Evolutionary conservation across 2,888 invertebrate genomes (phyloP).

Genomic region (Priocnemis perturbator): DNA sequence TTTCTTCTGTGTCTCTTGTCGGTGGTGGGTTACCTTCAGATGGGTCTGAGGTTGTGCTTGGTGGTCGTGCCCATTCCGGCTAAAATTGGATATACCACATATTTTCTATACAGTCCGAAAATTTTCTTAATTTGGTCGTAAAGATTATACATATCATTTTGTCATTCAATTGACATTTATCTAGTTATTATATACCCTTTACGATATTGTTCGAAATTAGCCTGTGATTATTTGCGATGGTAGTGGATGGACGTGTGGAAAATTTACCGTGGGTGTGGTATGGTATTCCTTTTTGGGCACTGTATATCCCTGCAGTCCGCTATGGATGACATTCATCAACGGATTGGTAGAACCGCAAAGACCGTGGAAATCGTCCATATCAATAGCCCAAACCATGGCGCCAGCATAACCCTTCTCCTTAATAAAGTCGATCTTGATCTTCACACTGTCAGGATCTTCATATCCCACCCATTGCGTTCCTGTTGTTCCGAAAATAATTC

Average conservation of each 20-base stretch:
- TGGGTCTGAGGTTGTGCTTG: slow-evolving; percentile 79
- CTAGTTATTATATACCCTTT: neutral
- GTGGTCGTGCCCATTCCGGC: slow-evolving; percentile 90
- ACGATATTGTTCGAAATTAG: no score
- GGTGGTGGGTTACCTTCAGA: slow-evolving; percentile 48
- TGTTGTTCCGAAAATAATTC: slow-evolving; percentile 45
- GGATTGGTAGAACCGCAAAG: slow-evolving; percentile 87
- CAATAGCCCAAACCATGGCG: slow-evolving; percentile 95
- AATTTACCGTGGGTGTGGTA: slow-evolving; percentile 79
- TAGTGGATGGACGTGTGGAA: neutral
- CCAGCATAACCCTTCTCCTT: slow-evolving; percentile 89
- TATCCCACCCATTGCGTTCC: slow-evolving; percentile 94
- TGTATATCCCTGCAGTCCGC: slow-evolving; percentile 80
- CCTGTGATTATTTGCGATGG: no score
- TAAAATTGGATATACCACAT: slow-evolving; percentile 64
- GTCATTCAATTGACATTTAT: no score
- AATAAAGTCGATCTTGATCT: slow-evolving; percentile 93
- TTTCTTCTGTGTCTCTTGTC: slow-evolving; percentile 54
- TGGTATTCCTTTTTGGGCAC: slow-evolving; percentile 79
- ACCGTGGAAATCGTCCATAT: slow-evolving; percentile 93
- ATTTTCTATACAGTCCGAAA: neutral
- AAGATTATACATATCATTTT: neutral
- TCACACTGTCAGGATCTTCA: slow-evolving; percentile 87
- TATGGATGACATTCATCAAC: slow-evolving; percentile 83
- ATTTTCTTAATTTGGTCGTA: neutral